Percentiles rank a stretch among this genome's conserved stretches.
These are phyloP conservation scores for Portunus trituberculatus DNA, from an alignment of 1,140 invertebrate species.

Conservation along the genomic window DNA sequence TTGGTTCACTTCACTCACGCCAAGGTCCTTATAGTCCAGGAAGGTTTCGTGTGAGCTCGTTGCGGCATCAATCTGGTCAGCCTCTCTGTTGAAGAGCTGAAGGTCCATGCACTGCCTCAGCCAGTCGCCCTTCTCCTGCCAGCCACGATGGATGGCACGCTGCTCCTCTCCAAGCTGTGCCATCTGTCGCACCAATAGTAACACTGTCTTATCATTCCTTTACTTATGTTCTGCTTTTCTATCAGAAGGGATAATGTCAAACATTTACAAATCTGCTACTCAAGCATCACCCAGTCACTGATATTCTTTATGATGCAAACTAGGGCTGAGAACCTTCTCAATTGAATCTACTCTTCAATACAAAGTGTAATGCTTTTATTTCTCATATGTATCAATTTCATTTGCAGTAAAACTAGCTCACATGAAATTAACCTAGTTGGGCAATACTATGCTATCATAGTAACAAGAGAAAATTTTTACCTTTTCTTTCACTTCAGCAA, in stretches of 20 bases:
- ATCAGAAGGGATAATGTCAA: neutral
- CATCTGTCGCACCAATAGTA: slow-evolving; percentile 81
- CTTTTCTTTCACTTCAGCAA: slow-evolving; percentile 77
- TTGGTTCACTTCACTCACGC: slow-evolving; percentile 83
- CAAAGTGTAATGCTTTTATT: too few relatives aligned
- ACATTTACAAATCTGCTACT: neutral
- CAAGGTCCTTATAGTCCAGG: slow-evolving; percentile 92
- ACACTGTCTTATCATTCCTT: neutral
- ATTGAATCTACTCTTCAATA: too few relatives aligned
- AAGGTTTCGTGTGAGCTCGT: slow-evolving; percentile 96
- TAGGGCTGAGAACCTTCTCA: too few relatives aligned
- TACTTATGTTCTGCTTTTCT: neutral
- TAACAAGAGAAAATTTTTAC: slow-evolving; percentile 40
- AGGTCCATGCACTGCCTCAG: slow-evolving; percentile 92
- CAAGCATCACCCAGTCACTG: neutral
- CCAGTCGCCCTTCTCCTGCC: slow-evolving; percentile 91
- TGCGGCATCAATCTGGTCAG: slow-evolving; percentile 97
- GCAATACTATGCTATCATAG: neutral
- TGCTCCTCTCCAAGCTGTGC: slow-evolving; percentile 90
- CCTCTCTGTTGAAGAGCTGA: slow-evolving; percentile 96
- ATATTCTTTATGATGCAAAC: too few relatives aligned
- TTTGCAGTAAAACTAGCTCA: too few relatives aligned
- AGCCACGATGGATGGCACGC: slow-evolving; percentile 87
- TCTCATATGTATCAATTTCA: too few relatives aligned
- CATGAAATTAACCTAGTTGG: neutral